phyloP scores from a whole-genome alignment of 2,797 vertebrate species.

The Catamblyrhynchus diadema region DNA sequence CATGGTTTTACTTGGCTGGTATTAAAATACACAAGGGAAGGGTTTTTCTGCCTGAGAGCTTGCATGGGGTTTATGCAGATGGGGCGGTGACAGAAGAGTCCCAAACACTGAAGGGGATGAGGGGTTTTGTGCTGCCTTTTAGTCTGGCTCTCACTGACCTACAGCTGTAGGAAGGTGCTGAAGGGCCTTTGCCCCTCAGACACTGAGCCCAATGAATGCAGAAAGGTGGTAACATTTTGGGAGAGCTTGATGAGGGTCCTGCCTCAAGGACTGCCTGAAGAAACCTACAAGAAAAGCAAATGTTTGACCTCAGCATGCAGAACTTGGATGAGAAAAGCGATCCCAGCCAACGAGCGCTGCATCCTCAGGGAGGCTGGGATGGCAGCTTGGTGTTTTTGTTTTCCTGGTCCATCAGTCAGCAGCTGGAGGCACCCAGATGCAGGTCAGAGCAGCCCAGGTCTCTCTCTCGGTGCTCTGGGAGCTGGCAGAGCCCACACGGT shows the following conservation, averaged over 20 bases:
- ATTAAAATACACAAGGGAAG: not conserved
- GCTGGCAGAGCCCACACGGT: constrained; percentile 41
- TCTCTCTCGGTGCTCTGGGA: not conserved
- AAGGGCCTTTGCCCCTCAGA: not conserved
- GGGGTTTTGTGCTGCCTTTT: not conserved
- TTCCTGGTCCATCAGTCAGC: not conserved
- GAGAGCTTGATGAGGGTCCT: not conserved
- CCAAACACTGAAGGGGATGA: not conserved
- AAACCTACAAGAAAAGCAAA: not conserved
- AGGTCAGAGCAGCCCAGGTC: not conserved
- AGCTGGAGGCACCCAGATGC: not conserved
- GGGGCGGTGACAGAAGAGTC: not conserved
- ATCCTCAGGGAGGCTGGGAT: not conserved
- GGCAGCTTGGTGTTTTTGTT: not conserved
- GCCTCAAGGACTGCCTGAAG: not conserved
- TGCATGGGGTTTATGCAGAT: not conserved
- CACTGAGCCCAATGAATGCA: too few relatives aligned
- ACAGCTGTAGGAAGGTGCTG: not conserved
- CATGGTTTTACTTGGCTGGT: not conserved
- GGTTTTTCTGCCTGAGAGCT: not conserved
- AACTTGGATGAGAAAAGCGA: not conserved
- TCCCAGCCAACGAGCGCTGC: fast-evolving
- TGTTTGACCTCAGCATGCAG: not conserved
- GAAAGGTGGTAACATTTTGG: too few relatives aligned
- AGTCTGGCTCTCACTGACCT: not conserved